Evolutionary conservation across 53 echinoderm and acorn worm species (phyloP), one percentile per base, ranked within the genome.

Genomic region (Hippasteria phrygiana): DNA sequence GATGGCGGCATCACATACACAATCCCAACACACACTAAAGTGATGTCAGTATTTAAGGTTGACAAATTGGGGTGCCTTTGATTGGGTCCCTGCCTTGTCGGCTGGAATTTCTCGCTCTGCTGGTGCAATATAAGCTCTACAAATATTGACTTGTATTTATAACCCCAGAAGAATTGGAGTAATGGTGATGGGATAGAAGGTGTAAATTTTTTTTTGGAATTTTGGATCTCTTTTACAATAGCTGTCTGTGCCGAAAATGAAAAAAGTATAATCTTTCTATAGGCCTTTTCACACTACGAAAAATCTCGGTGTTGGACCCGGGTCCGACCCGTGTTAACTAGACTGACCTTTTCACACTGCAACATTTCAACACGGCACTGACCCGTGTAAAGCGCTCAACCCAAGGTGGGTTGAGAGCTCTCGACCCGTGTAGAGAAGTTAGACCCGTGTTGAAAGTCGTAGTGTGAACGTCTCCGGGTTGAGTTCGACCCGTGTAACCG

Each of bases 91-190:
- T 26, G 42, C 41, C n/a, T n/a, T 22, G 48, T 33, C 47, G 48
- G 33, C 75, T 36, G 55, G 77, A 33, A 77, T 77, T 17, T 55
- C 22, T 55, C 54, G 29, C 54, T 77, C 34, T 77, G 29, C 77
- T 55, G 32, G 54, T 53, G 77, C 47, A 47, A 51, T 39, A 80
- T 62, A 59, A 80, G 59, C 80, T 80, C 41, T 40, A 40, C 80
- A 80, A 80, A 80, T 80, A 80, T 80, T 80, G 80, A 80, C 80
- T n/a, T 54, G 32, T 76, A 62, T 80, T 80, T 63, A 62, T 80
- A 80, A 80, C 80, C 80, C 41, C 24, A 56, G 9, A 59, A 63
- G 80, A 62, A 80, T 80, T 55, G 40, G 41, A 62, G 62, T 62
- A 80, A 62, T 80, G 80, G 80, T 28, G 62, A 24, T 80, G 63